These are phyloP conservation scores for Rhinolophus ferrumequinum DNA, from an alignment of 2,113 vertebrate species.

Conservation along the genomic window DNA sequence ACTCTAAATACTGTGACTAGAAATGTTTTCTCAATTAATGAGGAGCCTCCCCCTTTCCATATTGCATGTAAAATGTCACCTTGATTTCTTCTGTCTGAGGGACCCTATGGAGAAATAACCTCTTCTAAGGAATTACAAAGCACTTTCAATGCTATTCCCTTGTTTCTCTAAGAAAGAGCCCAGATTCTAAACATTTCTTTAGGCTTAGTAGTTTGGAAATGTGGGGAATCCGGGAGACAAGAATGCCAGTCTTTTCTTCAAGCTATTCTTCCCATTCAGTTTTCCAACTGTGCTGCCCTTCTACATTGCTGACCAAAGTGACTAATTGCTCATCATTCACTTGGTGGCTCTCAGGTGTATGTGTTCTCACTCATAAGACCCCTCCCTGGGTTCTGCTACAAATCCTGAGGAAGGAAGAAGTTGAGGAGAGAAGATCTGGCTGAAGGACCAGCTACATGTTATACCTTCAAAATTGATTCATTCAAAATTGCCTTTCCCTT, in stretches of 20 bases:
- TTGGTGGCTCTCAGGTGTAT: neutral
- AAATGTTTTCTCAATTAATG: conserved; percentile 44
- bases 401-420: neutral
- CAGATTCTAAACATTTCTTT: conserved; percentile 33
- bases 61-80: conserved; percentile 24
- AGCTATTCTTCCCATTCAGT: neutral
- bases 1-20: conserved; percentile 37
- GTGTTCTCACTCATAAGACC: neutral
- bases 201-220: neutral
- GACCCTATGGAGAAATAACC: conserved; percentile 18
- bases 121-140: conserved; percentile 26
- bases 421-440: neutral
- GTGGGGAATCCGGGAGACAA: neutral
- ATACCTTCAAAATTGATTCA: neutral
- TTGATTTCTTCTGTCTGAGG: conserved; percentile 36
- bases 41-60: neutral
- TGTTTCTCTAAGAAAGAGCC: conserved; percentile 39
- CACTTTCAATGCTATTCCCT: neutral
- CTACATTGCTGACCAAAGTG: neutral
- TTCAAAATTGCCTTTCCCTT: neutral
- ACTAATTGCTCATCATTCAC: neutral
- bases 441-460: neutral
- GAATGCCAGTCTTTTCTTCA: neutral
- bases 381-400: neutral
- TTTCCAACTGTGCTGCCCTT: neutral